These are phyloP conservation scores for Fulmarus glacialis DNA, from an alignment of 2,113 vertebrate species.

Conservation along the genomic window DNA sequence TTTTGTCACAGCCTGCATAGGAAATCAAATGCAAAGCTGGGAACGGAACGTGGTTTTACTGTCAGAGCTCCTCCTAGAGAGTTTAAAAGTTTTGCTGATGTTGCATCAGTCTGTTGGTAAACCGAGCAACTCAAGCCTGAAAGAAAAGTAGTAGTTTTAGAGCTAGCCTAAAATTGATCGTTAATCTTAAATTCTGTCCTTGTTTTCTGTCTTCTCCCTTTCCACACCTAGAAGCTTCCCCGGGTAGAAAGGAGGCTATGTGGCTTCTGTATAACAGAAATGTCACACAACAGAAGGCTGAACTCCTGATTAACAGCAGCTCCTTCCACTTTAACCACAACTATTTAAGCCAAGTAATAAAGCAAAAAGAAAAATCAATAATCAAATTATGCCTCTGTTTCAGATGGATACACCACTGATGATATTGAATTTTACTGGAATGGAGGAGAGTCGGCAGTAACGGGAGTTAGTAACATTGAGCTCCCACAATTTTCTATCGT, in stretches of 20 bases:
- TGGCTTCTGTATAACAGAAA: not conserved
- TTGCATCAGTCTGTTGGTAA: not conserved
- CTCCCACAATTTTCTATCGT: slow-evolving; percentile 93
- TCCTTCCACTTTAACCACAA: not conserved
- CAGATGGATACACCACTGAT: slow-evolving; percentile 95
- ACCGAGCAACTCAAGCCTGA: not conserved
- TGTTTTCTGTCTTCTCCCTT: not conserved
- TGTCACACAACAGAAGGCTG: not conserved
- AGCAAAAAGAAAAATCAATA: not conserved
- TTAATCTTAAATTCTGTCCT: not conserved
- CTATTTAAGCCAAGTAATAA: not conserved
- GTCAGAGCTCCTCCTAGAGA: not conserved
- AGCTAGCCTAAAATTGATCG: not conserved
- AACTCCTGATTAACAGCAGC: not conserved
- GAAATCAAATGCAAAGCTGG: not conserved
- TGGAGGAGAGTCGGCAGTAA: slow-evolving; percentile 87
- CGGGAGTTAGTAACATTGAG: slow-evolving; percentile 91
- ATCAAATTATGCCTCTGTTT: slow-evolving; percentile 19
- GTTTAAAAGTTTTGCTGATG: not conserved
- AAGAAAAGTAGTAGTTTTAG: not conserved
- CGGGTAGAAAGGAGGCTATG: not conserved
- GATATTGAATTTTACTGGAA: slow-evolving; percentile 98
- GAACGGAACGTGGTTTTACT: not conserved
- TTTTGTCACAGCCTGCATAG: not conserved
- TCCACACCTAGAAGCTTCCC: not conserved